phyloP scores from a whole-genome alignment of 2,888 invertebrate genomes.

The Mythimna ferrago region DNA sequence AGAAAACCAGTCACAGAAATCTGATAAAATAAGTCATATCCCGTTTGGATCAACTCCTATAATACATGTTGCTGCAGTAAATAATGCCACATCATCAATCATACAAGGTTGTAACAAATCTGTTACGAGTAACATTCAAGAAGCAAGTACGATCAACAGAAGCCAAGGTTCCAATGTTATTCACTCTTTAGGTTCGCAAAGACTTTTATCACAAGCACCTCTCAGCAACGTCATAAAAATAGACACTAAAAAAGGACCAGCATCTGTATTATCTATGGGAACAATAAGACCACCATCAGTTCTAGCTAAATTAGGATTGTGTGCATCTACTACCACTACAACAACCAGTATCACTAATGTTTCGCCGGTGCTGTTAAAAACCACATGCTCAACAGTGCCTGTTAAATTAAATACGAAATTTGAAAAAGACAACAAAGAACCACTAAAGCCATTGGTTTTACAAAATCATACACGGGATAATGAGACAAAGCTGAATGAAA shows the following conservation, averaged over 20 bases:
- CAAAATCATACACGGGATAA: constrained; percentile 65
- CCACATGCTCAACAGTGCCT: constrained; percentile 70
- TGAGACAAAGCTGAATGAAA: constrained; percentile 52
- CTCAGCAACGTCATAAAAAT: constrained; percentile 81
- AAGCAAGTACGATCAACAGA: constrained; percentile 75
- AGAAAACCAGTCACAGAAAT: constrained; percentile 77
- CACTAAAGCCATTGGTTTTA: constrained; percentile 47
- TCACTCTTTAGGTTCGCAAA: constrained; percentile 82
- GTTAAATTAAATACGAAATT: constrained; percentile 76
- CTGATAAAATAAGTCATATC: constrained; percentile 78
- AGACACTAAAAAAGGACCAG: constrained; percentile 79
- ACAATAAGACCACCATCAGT: constrained; percentile 80
- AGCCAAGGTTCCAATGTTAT: constrained; percentile 82
- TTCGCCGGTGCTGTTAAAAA: constrained; percentile 83
- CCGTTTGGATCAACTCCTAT: constrained; percentile 78
- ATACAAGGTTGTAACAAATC: constrained; percentile 82
- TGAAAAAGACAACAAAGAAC: constrained; percentile 72
- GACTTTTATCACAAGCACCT: constrained; percentile 78
- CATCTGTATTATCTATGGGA: constrained; percentile 84
- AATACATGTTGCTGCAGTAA: constrained; percentile 82
- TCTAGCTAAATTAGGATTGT: constrained; percentile 78
- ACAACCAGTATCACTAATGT: constrained; percentile 80
- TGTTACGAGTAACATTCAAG: constrained; percentile 77
- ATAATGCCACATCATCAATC: constrained; percentile 77
- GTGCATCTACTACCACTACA: constrained; percentile 74